Evolutionary conservation across 2,797 vertebrate genomes (phyloP), one percentile per base, ranked within the genome.

Genomic region (Novumbra hubbsi): DNA sequence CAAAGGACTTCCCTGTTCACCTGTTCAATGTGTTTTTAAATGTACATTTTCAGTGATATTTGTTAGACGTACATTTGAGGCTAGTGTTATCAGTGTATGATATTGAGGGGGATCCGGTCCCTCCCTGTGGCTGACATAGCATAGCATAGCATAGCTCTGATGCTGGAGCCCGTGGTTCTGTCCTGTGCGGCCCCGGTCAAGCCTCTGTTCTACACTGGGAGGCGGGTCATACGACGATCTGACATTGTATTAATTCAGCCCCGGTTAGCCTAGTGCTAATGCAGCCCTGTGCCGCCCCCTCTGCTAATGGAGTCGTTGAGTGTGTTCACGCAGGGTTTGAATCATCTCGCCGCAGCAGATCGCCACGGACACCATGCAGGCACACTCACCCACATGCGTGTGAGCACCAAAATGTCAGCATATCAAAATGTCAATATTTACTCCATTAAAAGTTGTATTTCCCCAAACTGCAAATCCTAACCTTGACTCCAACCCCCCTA

Each of bases 271-370:
- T 76, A 7, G 73, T 34, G 49, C 83, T 86, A 85, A 87, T 80
- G 80, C 83, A 85, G 67, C 76, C 81, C 80, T 86, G 79, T 81
- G 84, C 75, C 85, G 84, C 80, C 77, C 77, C 82, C 77, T 83
- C 81, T 45, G 38, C 84, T 85, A 85, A 87, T 89, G 85, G 83
- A 87, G 70, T 76, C 34, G 16, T 74, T 75, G 82, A 82, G 84
- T 63, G 45, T 32, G 55, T 48, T 52, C 55, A 50, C 21, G n/a
- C 77, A 67, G 63, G 75, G 70, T 67, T 83, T 76, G 78, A 85
- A 67, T 83, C 78, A 75, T 78, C 55, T 60, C 11, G 9, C 14
- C 55, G 21, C 55, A 73, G 32, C 62, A 78, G 60, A 32, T 19
- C 24, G 34, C 16, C 21, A 63, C 55, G 9, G 14, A 64, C 27